phyloP scores from a whole-genome alignment of 1,140 invertebrate genomes.

The Drosophila kanapiae region DNA sequence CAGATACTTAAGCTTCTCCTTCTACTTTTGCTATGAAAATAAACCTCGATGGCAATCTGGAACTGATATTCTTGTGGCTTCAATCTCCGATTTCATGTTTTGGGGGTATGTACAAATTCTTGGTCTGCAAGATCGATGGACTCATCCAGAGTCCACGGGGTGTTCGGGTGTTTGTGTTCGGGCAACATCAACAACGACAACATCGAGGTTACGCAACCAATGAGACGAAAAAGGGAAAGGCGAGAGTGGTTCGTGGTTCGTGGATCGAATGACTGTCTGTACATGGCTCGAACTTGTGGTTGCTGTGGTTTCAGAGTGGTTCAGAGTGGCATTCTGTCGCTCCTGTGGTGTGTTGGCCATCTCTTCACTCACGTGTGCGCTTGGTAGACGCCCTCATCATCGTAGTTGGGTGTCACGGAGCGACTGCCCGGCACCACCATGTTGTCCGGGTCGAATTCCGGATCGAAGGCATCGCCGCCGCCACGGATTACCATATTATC shows the following conservation, averaged over 20 bases:
- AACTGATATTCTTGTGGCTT: not conserved
- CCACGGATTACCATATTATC: conserved; percentile 83
- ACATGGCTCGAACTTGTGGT: conserved; percentile 62
- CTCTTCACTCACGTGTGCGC: conserved; percentile 84
- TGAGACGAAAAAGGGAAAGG: conserved; percentile 40
- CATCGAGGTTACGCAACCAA: conserved; percentile 65
- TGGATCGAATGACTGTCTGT: conserved; percentile 73
- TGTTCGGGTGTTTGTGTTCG: conserved; percentile 23
- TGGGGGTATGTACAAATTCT: conserved; percentile 68
- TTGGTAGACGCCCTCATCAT: conserved; percentile 78
- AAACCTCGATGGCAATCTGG: not conserved
- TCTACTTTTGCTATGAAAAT: not conserved
- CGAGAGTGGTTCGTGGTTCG: conserved; percentile 52
- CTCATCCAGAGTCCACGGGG: conserved; percentile 31
- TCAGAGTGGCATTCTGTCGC: conserved; percentile 42
- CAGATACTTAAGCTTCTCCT: not conserved
- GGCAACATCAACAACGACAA: conserved; percentile 64
- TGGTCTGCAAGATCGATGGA: conserved; percentile 67
- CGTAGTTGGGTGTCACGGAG: conserved; percentile 75
- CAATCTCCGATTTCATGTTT: conserved; percentile 9
- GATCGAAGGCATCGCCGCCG: conserved; percentile 69
- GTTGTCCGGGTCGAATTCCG: conserved; percentile 80
- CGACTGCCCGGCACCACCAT: conserved; percentile 83
- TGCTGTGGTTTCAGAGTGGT: conserved; percentile 38
- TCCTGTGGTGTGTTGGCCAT: conserved; percentile 27